phyloP scores from a whole-genome alignment of 30 jellyfish, hydroid and myxozoan species.

The Pseudorhiza aurosa region DNA sequence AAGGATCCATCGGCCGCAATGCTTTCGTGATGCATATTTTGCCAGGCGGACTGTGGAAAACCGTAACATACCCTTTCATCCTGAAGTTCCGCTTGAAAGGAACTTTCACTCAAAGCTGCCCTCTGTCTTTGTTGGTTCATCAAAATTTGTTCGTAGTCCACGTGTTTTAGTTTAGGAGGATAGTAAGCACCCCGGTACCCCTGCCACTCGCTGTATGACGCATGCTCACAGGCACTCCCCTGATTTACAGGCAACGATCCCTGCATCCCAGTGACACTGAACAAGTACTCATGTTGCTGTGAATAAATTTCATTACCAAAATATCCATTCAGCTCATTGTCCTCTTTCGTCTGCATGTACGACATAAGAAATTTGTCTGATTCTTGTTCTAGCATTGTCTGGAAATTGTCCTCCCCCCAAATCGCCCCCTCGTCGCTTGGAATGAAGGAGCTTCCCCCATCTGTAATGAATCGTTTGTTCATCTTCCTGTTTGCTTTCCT shows the following conservation, averaged over 20 bases:
- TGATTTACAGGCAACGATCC: not conserved
- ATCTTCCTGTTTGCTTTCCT: not conserved
- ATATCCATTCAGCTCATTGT: not conserved
- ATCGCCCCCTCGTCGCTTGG: not conserved
- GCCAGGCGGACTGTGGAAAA: not conserved
- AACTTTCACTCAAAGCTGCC: not conserved
- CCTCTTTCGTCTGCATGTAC: slow-evolving; percentile 10
- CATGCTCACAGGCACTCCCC: not conserved
- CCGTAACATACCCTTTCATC: slow-evolving; percentile 2
- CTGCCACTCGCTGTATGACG: not conserved
- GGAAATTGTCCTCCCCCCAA: slow-evolving; percentile 17
- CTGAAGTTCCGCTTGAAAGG: slow-evolving; percentile 8
- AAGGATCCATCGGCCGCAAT: not conserved
- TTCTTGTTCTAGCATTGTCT: slow-evolving; percentile 38
- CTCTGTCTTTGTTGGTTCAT: slow-evolving; percentile 30
- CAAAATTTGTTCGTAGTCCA: slow-evolving; percentile 20
- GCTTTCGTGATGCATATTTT: not conserved
- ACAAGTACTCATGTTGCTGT: not conserved
- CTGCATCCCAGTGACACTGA: not conserved
- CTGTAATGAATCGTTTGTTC: not conserved
- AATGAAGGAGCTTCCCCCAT: not conserved
- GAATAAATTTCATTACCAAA: not conserved
- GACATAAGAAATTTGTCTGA: slow-evolving; percentile 23
- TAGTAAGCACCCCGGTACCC: not conserved
- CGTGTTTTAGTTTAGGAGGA: slow-evolving; percentile 39